A percentile compares a stretch with the other conserved stretches of the same genome.
Evolutionary conservation across 2,113 vertebrate genomes (phyloP).

Genomic region (Gymnobelideus leadbeateri): DNA sequence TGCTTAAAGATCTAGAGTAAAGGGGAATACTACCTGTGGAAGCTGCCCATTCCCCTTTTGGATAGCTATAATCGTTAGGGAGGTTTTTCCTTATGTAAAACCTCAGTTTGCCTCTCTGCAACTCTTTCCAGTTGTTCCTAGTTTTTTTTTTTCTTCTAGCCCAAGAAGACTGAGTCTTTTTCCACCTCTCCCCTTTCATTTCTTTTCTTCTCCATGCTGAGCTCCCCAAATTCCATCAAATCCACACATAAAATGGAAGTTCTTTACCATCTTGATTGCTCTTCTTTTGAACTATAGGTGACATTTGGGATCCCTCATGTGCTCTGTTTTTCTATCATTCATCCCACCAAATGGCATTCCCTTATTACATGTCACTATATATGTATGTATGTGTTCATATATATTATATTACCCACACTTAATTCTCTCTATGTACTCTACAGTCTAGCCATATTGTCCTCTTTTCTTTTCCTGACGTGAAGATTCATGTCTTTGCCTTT

Average conservation of each 20-base stretch:
- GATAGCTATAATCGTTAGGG: neutral
- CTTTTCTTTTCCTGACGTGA: neutral
- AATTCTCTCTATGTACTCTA: neutral
- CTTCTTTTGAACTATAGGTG: neutral
- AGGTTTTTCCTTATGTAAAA: neutral
- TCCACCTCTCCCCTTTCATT: neutral
- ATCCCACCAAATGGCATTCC: neutral
- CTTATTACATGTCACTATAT: neutral
- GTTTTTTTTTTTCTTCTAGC: neutral
- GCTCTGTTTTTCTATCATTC: neutral
- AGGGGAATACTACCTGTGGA: neutral
- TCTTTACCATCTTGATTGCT: neutral
- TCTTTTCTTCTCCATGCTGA: neutral
- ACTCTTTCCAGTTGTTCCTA: neutral
- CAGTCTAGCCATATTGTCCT: neutral
- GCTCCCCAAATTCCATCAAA: neutral
- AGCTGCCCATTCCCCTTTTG: neutral
- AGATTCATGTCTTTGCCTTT: neutral
- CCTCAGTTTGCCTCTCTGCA: neutral
- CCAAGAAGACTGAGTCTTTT: neutral
- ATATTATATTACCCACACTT: neutral
- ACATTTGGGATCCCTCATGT: neutral
- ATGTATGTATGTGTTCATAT: neutral
- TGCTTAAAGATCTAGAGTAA: neutral
- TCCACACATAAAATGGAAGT: neutral